Percentiles rank a stretch among this genome's conserved stretches.
These are phyloP conservation scores for Drosophila maculinotata DNA, from an alignment of 2,888 invertebrate genomes.

Conservation along the genomic window DNA sequence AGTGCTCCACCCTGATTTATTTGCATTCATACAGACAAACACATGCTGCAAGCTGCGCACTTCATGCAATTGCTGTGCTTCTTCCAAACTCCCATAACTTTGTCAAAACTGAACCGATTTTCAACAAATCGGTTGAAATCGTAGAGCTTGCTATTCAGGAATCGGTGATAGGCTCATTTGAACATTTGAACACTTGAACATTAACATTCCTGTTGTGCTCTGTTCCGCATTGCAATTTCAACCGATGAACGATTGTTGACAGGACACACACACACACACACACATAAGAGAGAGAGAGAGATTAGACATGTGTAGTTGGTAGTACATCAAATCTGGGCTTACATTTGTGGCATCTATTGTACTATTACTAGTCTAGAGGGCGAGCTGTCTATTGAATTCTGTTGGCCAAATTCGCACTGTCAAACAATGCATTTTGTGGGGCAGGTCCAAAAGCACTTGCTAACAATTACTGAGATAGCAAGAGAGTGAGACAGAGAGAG, in stretches of 20 bases:
- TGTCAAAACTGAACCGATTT: too few relatives aligned
- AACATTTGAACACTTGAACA: slow-evolving; percentile 16
- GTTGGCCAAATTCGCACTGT: slow-evolving; percentile 31
- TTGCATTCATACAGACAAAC: too few relatives aligned
- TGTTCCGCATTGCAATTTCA: slow-evolving; percentile 14
- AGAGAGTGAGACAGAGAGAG: background rate
- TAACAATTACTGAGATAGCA: slow-evolving; percentile 12
- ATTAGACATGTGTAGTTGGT: slow-evolving; percentile 10
- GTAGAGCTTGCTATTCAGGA: background rate
- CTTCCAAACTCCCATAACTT: too few relatives aligned
- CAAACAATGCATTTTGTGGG: slow-evolving; percentile 42
- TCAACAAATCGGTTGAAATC: background rate
- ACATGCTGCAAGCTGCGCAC: too few relatives aligned
- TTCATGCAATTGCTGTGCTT: too few relatives aligned
- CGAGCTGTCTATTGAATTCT: slow-evolving; percentile 13
- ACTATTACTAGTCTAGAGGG: slow-evolving; percentile 26
- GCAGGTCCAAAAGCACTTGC: slow-evolving; percentile 10
- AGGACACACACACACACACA: slow-evolving; percentile 14
- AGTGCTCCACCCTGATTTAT: too few relatives aligned
- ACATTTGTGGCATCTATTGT: slow-evolving; percentile 30
- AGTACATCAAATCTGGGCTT: slow-evolving; percentile 13
- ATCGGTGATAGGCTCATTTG: slow-evolving; percentile 9
- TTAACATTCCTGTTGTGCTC: slow-evolving; percentile 11
- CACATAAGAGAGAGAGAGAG: background rate
- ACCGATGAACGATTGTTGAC: slow-evolving; percentile 31